Base-by-base conservation (phyloP, 2,797 vertebrate species). In the Amphiprion clarkii region DNA sequence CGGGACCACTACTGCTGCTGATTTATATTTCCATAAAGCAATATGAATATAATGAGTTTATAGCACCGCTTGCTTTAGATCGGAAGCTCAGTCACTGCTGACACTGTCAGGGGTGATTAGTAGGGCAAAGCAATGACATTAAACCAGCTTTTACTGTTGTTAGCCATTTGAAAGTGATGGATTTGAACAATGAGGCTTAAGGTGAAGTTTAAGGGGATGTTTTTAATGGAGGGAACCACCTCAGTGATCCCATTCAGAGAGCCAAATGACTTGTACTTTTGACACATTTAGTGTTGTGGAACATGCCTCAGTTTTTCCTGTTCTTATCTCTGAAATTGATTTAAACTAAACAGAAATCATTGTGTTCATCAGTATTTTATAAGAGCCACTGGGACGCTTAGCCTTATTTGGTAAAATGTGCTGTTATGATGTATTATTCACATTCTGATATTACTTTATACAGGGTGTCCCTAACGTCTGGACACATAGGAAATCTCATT, bases 21-120 rank as follows among this genome's bases (percentile, higher is more conserved):
- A 89, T 91, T 91, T 87, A 90, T 90, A 75, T 84, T 89, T 82
- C 82, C 79, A 87, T 90, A 79, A 85, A 83, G 80, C 66, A 74
- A 75, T 72, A 73, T 78, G 73, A 82, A 80, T 81, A 77, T 89
- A 84, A 89, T 90, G 76, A 80, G 42, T 91, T 90, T 72, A 88
- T 51, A 31, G 69, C 70, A 1, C 54, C 16, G 76, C 82, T 85
- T 62, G 82, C 81, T 89, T 71, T 51, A 71, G 75, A 72, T 78
- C 74, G 80, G 81, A 67, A 71, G 49, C 58, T 36, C 33, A 36
- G 7, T 63, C 33, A 21, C 48, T 51, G 25, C 76, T 78, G 78
- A 71, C 76, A 73, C 33, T 53, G 81, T 74, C 63, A 63, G 73
- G 49, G 25, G 53, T 74, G 67, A 83, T 51, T 53, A 60, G 65